A percentile compares a stretch with the other conserved stretches of the same genome.
These are phyloP conservation scores for Penelope pileata DNA, from an alignment of 2,113 vertebrate species.

Conservation along the genomic window DNA sequence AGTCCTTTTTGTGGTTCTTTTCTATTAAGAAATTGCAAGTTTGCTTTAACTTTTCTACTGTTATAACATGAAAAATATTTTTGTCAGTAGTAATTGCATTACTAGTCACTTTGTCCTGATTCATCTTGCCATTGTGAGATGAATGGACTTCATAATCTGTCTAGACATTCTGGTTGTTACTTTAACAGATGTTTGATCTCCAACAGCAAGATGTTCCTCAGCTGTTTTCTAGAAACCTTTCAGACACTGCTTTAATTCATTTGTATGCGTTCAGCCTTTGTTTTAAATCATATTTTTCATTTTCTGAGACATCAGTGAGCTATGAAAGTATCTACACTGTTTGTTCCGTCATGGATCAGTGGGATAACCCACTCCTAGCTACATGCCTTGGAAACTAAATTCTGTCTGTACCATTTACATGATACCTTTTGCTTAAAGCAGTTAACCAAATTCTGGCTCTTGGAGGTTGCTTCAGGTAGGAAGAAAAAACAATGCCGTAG, in stretches of 20 bases:
- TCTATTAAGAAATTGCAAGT: neutral
- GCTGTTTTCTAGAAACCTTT: slow-evolving; percentile 24
- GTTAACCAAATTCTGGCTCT: neutral
- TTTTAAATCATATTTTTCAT: slow-evolving; percentile 44
- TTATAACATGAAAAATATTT: slow-evolving; percentile 38
- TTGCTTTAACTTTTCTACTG: neutral
- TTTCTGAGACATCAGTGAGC: neutral
- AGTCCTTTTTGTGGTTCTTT: neutral
- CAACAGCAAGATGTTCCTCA: slow-evolving; percentile 43
- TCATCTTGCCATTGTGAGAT: neutral
- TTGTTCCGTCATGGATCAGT: neutral
- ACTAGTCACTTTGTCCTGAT: slow-evolving; percentile 26
- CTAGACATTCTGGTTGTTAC: slow-evolving; percentile 36
- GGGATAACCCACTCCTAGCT: neutral
- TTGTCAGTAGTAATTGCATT: slow-evolving; percentile 55
- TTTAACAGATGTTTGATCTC: slow-evolving; percentile 54
- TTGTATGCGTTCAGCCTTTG: slow-evolving; percentile 38
- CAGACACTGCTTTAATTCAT: slow-evolving; percentile 9
- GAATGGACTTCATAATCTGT: slow-evolving; percentile 42
- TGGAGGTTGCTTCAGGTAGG: neutral
- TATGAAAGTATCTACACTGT: neutral
- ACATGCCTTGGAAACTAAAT: neutral
- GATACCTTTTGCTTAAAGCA: neutral
- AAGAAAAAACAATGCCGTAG: rapidly evolving
- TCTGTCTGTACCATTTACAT: neutral